Evolutionary conservation across 1,140 invertebrate species (phyloP), one percentile per base, ranked within the genome.

Genomic region (Drosophila azteca): DNA sequence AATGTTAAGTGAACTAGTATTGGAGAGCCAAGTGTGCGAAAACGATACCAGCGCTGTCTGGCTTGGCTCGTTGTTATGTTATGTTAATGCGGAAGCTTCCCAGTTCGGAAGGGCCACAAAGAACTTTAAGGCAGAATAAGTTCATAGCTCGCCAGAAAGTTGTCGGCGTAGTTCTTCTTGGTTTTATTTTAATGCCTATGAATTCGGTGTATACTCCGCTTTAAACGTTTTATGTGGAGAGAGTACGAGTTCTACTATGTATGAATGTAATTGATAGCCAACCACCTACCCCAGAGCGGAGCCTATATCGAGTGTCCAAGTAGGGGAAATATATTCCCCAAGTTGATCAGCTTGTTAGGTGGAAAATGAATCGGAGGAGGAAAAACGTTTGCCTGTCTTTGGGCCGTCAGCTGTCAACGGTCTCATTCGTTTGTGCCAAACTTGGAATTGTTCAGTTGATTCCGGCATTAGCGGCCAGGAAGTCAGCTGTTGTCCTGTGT

Each of bases 31-130:
- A 66, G 73, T 63, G 76, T 76, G 72, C 72, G 68, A 72, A 62
- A 75, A 53, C 50, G 52, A 74, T 73, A 75, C 39, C 39, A 61
- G 48, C 44, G 52, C 69, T 48, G 46, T 55, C 31, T 58, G 72
- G 7, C 8, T 8, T 35, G 31, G 8, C 31, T 57, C 52, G 44
- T 75, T 80, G 65, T 68, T 64, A 77, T 78, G 62, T 82, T 81
- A 83, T 83, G 76, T 78, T 61, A 71, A 46, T 71, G 66, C 67
- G 80, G 81, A 85, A 83, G 63, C 63, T 71, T 50, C 59, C 66
- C 35, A 76, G 75, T 65, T 62, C 81, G 81, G 81, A 85, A 87
- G 81, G 87, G 74, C 62, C 68, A 66, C 82, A 81, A 87, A 78
- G 73, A 77, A 80, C 64, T 70, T 64, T 20, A 31, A 31, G 29